Base-by-base conservation (phyloP, 1,140 invertebrate species). In the Aphaenogaster ashmeadi region DNA sequence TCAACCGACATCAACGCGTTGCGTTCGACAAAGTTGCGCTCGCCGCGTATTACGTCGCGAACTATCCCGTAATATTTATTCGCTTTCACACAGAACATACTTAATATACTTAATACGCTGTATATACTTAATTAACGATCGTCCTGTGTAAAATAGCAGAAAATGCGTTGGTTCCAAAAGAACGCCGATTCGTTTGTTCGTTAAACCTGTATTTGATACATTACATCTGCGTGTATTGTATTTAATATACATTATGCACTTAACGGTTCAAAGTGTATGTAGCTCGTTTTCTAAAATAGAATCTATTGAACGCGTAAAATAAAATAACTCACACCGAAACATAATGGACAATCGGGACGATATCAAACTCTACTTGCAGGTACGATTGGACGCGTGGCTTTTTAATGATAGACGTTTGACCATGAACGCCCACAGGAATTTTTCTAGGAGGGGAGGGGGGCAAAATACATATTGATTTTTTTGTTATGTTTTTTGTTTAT, bases 11-110 rank as follows among this genome's bases (percentile, higher is more conserved):
- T 50, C 74, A 50, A 44, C 78, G 50, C 41, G 47, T 6, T 60
- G 41, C 54, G 50, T 15, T 27, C 56, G 41, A 83, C 38, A 21
- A 83, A 60, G 69, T 83, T 74, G 41, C 11, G 52, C 13, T 18
- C 62, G 60, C 44, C 56, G 11, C 41, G 56, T 78, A 47, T 78
- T 79, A 64, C 58, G 18, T 79, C 60, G 27, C 60, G 27, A 9
- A 9, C 77, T 18, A 64, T 36, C 41, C 66, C 44, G 77, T 21
- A 52, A 67, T 27, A 47, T 56, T n/a, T n/a, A 36, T 58, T 58
- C 27, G 41, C 9, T 69, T 50, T 41, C 60, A 33, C 38, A 1
- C 18, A 21, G 38, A 21, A 13, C n/a, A 27, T 5, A 18, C 18
- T 52, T 52, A 52, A 52, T 52, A 52, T 52, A 52, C 15, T 52